phyloP scores from a whole-genome alignment of 2,113 vertebrate species.

The Melanerpes aurifrons region DNA sequence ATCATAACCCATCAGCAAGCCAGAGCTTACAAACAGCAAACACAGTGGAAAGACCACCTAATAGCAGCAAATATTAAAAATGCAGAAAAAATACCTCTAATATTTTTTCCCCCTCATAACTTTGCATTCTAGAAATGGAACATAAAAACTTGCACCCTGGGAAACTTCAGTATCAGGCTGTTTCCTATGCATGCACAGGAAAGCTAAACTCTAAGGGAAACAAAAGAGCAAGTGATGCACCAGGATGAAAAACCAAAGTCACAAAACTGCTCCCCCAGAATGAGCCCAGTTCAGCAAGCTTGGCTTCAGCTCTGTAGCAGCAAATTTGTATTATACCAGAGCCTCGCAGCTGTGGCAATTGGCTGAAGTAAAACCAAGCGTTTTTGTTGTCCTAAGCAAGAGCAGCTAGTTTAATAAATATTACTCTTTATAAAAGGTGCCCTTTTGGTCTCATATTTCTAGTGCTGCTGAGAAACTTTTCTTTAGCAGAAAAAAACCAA shows the following conservation, averaged over 20 bases:
- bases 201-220: not conserved
- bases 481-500: not conserved
- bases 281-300: not conserved
- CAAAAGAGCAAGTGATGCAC: not conserved
- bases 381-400: not conserved
- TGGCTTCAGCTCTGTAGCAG: not conserved
- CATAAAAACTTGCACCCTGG: not conserved
- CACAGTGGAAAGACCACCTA: not conserved
- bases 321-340: not conserved
- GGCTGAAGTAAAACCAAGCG: not conserved
- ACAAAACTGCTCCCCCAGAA: not conserved
- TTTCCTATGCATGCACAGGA: not conserved
- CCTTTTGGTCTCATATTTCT: not conserved
- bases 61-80: not conserved
- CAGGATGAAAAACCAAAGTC: not conserved
- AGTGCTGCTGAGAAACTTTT: not conserved
- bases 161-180: not conserved
- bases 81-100: not conserved
- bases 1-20: not conserved
- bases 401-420: not conserved
- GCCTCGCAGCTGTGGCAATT: not conserved
- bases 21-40: not conserved
- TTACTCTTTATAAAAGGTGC: not conserved
- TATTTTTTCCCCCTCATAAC: not conserved
- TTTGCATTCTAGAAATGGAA: not conserved